Percentiles rank a stretch among this genome's conserved stretches.
Evolutionary conservation across 2,113 vertebrate species (phyloP).

Genomic region (Myotis davidii): DNA sequence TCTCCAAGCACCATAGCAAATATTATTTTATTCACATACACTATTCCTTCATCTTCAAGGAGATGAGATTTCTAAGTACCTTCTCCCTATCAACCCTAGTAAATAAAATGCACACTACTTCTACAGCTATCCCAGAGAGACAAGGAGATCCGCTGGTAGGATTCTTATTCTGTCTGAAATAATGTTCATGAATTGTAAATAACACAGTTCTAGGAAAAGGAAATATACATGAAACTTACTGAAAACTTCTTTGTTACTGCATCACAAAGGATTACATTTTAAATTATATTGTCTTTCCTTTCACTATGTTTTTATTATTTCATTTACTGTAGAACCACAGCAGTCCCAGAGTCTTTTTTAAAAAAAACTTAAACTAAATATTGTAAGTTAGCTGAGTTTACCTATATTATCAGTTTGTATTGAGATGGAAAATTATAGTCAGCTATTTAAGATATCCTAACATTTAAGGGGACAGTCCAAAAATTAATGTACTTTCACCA

Average conservation of each 20-base stretch:
- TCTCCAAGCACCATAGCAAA: slow-evolving; percentile 36
- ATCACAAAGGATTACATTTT: slow-evolving; percentile 42
- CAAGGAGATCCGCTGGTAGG: background rate
- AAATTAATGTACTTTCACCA: background rate
- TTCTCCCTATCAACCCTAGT: background rate
- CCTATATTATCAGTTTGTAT: background rate
- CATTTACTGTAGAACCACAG: background rate
- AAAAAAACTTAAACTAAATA: background rate
- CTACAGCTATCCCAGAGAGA: slow-evolving; percentile 51
- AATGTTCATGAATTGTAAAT: slow-evolving; percentile 62
- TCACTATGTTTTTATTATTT: background rate
- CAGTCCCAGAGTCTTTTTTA: background rate
- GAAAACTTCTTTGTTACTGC: slow-evolving; percentile 21
- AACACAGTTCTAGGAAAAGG: background rate
- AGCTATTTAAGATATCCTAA: background rate
- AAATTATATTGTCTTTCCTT: background rate
- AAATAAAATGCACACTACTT: slow-evolving; percentile 64
- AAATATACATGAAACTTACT: slow-evolving; percentile 2
- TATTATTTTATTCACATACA: slow-evolving; percentile 56
- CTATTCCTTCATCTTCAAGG: slow-evolving; percentile 56
- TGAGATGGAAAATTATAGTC: background rate
- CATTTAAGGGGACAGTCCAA: background rate
- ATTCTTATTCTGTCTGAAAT: slow-evolving; percentile 34
- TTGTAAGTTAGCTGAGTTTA: background rate
- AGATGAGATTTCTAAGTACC: slow-evolving; percentile 65